phyloP scores from a whole-genome alignment of 2,797 vertebrate species.

The Tokudaia tokunoshimensis region DNA sequence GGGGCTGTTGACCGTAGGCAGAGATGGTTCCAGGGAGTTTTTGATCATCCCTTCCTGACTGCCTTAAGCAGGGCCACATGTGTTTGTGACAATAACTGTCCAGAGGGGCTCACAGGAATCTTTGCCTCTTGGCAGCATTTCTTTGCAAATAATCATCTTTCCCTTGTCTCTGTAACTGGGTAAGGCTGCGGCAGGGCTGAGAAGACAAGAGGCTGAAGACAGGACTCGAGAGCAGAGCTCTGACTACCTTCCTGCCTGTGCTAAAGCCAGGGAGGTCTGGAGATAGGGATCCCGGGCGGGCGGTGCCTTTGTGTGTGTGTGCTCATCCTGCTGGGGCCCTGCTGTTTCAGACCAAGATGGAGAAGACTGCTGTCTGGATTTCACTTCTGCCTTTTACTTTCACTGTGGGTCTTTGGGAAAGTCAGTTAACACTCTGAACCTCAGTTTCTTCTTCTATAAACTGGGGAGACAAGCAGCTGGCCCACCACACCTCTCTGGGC shows the following conservation, averaged over 20 bases:
- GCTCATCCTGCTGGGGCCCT: background rate
- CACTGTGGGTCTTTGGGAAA: slow-evolving; percentile 50
- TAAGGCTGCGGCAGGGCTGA: background rate
- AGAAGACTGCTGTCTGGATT: slow-evolving; percentile 9
- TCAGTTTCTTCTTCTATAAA: slow-evolving; percentile 49
- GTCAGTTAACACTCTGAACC: slow-evolving; percentile 38
- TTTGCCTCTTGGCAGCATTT: background rate
- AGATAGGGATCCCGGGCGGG: background rate
- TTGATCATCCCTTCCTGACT: slow-evolving; percentile 62
- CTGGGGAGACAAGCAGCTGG: background rate
- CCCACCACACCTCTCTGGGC: background rate
- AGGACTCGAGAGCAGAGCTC: background rate
- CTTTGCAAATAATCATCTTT: background rate
- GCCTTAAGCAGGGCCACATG: background rate
- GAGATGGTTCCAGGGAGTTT: slow-evolving; percentile 37
- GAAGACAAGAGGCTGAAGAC: background rate
- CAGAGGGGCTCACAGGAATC: background rate
- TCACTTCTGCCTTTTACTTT: slow-evolving; percentile 62
- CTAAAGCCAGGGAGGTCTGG: background rate
- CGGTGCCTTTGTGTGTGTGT: background rate
- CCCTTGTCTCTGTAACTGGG: background rate
- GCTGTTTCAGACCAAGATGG: background rate
- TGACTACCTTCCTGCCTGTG: background rate
- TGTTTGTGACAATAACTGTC: background rate
- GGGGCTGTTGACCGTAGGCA: background rate